These are phyloP conservation scores for Lagenorhynchus albirostris DNA, from an alignment of 2,113 vertebrate genomes.

Conservation along the genomic window DNA sequence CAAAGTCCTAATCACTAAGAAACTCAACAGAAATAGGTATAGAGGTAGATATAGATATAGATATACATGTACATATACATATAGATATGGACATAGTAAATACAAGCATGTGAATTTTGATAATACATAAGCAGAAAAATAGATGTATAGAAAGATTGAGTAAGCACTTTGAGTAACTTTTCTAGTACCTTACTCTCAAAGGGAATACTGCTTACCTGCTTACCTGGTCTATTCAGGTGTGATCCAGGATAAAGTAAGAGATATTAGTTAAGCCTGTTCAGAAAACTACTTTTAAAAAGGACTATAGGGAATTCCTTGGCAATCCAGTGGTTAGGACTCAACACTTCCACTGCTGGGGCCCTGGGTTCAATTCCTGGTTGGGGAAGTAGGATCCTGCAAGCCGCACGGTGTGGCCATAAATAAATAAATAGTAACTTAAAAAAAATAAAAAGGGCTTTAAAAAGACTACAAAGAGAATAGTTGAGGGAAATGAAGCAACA, in stretches of 20 bases:
- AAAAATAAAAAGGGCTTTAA: background rate
- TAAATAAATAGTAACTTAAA: background rate
- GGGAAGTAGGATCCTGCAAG: background rate
- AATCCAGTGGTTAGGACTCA: background rate
- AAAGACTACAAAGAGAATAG: background rate
- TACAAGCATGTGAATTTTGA: background rate
- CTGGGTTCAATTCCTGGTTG: background rate
- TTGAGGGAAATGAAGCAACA: background rate
- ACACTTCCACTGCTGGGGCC: background rate
- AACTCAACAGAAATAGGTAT: background rate
- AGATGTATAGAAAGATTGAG: background rate
- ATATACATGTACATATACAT: too few relatives aligned
- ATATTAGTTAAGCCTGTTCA: background rate
- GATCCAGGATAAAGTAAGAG: background rate
- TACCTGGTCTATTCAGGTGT: background rate
- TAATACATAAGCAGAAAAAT: background rate
- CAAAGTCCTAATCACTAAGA: background rate
- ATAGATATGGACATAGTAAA: background rate
- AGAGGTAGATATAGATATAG: background rate
- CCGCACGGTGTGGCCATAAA: accelerated
- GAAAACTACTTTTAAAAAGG: background rate
- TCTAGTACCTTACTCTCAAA: background rate
- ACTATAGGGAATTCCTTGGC: background rate
- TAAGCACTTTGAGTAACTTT: background rate
- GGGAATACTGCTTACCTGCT: background rate